These are phyloP conservation scores for Akabosia matsudoensis DNA, from an alignment of 1,140 invertebrate species.

Conservation along the genomic window DNA sequence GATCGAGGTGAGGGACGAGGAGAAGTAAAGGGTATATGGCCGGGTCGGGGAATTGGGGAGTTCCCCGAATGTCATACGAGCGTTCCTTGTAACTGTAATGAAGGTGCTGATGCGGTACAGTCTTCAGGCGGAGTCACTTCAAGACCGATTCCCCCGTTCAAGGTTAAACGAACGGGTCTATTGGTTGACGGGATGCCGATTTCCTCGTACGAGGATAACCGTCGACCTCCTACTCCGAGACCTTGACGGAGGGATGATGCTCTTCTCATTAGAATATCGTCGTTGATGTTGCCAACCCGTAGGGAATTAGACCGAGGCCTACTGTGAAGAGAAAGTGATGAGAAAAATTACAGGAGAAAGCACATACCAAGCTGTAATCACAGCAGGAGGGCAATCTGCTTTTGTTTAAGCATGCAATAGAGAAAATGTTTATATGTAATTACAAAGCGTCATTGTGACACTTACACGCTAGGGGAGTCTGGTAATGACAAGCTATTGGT, in stretches of 20 bases:
- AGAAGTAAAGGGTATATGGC: conserved; percentile 22
- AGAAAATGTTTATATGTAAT: not conserved
- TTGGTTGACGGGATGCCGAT: conserved; percentile 55
- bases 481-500: conserved; percentile 82
- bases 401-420: too few species aligned
- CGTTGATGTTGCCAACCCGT: conserved; percentile 62
- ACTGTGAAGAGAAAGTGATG: conserved; percentile 34
- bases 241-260: conserved; percentile 82
- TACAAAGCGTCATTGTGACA: conserved; percentile 6
- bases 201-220: conserved; percentile 46
- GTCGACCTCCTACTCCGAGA: conserved; percentile 49
- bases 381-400: not conserved
- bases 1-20: not conserved
- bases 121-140: conserved; percentile 76
- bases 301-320: conserved; percentile 79
- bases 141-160: conserved; percentile 81
- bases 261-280: conserved; percentile 75
- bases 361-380: not conserved
- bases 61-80: conserved; percentile 69
- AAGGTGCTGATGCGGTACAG: conserved; percentile 58
- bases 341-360: not conserved
- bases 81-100: conserved; percentile 73
- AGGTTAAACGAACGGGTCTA: conserved; percentile 64
- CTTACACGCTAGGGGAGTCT: conserved; percentile 64
- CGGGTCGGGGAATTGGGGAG: conserved; percentile 34